Conservation (phyloP, 2,888 invertebrate genomes). For the Cyclophora albipunctata region DNA sequence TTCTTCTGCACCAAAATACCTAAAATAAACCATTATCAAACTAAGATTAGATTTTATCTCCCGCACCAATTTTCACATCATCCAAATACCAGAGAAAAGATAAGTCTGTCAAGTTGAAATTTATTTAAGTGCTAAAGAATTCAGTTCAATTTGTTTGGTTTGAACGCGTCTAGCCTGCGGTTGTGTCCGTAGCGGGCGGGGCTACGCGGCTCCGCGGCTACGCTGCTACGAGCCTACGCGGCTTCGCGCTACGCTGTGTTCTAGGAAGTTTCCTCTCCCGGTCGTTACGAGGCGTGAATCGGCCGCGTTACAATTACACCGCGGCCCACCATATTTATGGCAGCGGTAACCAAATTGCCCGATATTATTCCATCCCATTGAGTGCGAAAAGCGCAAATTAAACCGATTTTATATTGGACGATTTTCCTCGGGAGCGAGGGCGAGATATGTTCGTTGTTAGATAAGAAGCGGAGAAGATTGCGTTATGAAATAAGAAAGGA, state of each 20-base stretch:
- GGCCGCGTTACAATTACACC: constrained; percentile 73
- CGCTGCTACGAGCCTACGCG: too few relatives aligned
- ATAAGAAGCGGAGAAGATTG: constrained; percentile 71
- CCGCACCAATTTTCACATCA: too few relatives aligned
- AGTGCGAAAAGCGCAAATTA: constrained; percentile 77
- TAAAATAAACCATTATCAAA: too few relatives aligned
- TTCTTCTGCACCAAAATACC: too few relatives aligned
- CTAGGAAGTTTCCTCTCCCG: constrained; percentile 59
- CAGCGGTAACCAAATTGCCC: constrained; percentile 75
- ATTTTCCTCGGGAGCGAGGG: constrained; percentile 69
- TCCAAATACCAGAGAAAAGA: too few relatives aligned
- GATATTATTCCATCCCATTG: constrained; percentile 76
- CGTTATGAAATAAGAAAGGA: constrained; percentile 74
- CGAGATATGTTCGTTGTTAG: constrained; percentile 71
- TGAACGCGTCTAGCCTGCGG: constrained; percentile 26
- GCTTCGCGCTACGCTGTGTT: too few relatives aligned
- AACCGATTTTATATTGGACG: constrained; percentile 76
- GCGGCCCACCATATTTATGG: constrained; percentile 73
- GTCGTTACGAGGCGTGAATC: constrained; percentile 75
- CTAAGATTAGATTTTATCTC: too few relatives aligned
- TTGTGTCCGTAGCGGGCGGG: constrained; percentile 46
- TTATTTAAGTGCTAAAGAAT: too few relatives aligned
- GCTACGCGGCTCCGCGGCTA: too few relatives aligned
- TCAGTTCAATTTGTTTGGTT: too few relatives aligned
- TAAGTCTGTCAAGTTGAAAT: too few relatives aligned